phyloP scores from a whole-genome alignment of 2,113 vertebrate species.

The Machaerirhynchus nigripectus region DNA sequence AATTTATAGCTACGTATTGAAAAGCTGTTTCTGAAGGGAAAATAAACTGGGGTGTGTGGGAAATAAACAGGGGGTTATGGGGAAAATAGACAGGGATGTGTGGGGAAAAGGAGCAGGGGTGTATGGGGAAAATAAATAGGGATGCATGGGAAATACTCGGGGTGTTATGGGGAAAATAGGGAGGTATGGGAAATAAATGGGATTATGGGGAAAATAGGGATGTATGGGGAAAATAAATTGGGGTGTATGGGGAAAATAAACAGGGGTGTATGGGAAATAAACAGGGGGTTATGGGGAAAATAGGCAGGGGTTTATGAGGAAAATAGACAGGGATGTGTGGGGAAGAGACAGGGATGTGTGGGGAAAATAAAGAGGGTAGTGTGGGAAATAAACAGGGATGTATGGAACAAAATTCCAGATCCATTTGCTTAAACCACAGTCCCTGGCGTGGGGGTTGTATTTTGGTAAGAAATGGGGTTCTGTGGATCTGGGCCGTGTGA shows the following conservation, averaged over 20 bases:
- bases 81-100: neutral
- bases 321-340: neutral
- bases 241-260: neutral
- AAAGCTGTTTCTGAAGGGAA: neutral
- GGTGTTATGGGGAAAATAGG: neutral
- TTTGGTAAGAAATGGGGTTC: rapidly evolving
- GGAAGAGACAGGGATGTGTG: neutral
- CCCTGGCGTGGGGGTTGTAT: neutral
- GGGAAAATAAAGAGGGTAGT: neutral
- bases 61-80: neutral
- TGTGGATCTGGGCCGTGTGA: neutral
- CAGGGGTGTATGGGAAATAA: neutral
- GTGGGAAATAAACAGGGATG: neutral
- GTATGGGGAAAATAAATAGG: neutral
- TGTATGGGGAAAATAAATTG: neutral
- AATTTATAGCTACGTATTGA: neutral
- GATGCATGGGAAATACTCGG: neutral
- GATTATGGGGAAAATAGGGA: rapidly evolving
- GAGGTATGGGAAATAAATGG: rapidly evolving
- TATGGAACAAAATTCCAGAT: neutral
- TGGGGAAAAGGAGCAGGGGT: neutral
- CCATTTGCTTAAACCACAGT: neutral
- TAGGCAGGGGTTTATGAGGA: neutral
- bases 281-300: neutral
- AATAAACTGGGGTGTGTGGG: neutral